These are phyloP conservation scores for Eristalis tenax DNA, from an alignment of 2,888 invertebrate genomes.

Conservation along the genomic window DNA sequence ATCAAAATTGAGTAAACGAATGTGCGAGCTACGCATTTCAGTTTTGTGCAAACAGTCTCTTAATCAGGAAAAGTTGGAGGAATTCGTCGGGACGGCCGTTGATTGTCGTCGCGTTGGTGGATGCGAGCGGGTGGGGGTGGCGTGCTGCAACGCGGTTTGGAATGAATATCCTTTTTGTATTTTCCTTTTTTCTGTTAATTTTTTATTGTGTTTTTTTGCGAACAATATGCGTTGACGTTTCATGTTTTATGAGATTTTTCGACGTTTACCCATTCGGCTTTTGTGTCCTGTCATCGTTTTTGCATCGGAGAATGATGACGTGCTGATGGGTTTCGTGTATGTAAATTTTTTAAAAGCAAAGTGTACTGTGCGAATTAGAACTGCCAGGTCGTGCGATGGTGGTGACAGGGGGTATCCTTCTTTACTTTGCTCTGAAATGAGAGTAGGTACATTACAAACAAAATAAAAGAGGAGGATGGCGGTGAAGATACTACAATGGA, in stretches of 20 bases:
- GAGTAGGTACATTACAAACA: not conserved
- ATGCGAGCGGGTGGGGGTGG: not conserved
- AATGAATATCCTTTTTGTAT: constrained; percentile 2
- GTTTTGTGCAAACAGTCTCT: constrained; percentile 56
- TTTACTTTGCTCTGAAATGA: constrained; percentile 34
- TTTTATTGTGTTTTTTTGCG: constrained; percentile 3
- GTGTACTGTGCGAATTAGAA: constrained; percentile 43
- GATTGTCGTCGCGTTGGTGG: constrained; percentile 4
- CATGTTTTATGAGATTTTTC: constrained; percentile 62
- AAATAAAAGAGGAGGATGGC: not conserved
- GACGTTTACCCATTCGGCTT: constrained; percentile 53
- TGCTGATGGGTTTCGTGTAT: constrained; percentile 15
- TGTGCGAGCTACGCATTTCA: constrained; percentile 62
- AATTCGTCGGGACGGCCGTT: constrained; percentile 27
- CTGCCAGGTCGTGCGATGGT: not conserved
- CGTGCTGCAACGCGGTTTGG: not conserved
- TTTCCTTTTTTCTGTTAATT: constrained; percentile 11
- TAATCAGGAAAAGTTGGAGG: constrained; percentile 39
- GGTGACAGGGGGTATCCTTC: not conserved
- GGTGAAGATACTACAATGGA: constrained; percentile 23
- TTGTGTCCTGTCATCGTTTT: constrained; percentile 32
- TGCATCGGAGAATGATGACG: constrained; percentile 20
- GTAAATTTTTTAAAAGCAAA: not conserved
- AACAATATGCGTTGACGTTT: constrained; percentile 45
- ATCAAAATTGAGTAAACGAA: constrained; percentile 63